A percentile compares a stretch with the other conserved stretches of the same genome.
Evolutionary conservation across 1,140 invertebrate genomes (phyloP).

Genomic region (Muscidifurax raptorellus): DNA sequence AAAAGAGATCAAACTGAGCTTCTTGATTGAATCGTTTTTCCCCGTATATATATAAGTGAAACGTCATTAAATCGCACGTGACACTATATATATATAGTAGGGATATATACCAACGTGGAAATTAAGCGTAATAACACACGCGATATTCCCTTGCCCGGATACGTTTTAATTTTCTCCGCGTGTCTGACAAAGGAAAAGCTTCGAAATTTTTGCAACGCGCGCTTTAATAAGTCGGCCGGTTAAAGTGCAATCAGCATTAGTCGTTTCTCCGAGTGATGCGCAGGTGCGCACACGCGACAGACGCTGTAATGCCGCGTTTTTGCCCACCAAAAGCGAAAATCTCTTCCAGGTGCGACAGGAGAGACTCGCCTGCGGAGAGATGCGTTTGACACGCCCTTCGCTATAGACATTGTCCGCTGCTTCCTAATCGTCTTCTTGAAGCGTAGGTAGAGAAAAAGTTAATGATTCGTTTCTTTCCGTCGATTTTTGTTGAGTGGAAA

Average conservation of each 20-base stretch:
- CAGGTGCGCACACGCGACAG: neutral
- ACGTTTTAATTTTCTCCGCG: neutral
- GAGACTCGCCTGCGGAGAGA: neutral
- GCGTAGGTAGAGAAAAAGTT: neutral
- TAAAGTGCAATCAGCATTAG: constrained; percentile 50
- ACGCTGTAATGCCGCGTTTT: neutral
- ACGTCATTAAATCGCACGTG: too few relatives aligned
- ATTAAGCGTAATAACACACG: constrained; percentile 21
- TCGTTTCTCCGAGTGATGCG: neutral
- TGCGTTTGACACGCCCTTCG: neutral
- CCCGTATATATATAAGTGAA: too few relatives aligned
- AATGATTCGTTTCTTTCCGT: too few relatives aligned
- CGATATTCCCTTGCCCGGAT: neutral
- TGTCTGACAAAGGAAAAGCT: neutral
- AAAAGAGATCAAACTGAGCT: too few relatives aligned
- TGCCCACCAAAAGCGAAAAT: neutral
- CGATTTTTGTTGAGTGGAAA: too few relatives aligned
- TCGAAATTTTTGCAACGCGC: neutral
- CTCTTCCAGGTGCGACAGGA: neutral
- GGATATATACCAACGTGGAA: constrained; percentile 18
- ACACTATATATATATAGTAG: too few relatives aligned
- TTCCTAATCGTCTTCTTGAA: neutral
- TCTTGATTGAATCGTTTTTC: too few relatives aligned
- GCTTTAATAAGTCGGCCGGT: neutral
- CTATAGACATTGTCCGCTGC: neutral